Base-by-base conservation (phyloP, 1,140 invertebrate genomes). In the Euglossa dilemma region DNA sequence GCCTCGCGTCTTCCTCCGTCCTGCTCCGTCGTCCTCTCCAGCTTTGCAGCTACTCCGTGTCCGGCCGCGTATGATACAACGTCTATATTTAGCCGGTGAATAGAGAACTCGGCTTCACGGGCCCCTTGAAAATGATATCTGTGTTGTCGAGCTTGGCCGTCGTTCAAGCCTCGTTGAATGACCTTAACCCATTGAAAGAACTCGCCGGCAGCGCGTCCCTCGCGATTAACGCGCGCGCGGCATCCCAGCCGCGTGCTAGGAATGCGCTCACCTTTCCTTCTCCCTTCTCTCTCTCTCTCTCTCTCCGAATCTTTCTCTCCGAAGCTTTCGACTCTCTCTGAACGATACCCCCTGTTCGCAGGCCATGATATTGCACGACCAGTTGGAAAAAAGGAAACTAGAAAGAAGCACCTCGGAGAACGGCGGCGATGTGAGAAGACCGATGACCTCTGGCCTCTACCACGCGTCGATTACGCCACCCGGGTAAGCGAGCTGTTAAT, bases 321-420 rank as follows among this genome's bases (percentile, higher is more conserved):
- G 1, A 4, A 36, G 36, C 4, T 36, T 64, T 54, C 23, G n/a
- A n/a, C 18, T 28, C 36, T 64, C 23, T n/a, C n/a, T 75, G 43
- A 6, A 66, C 14, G 56, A 4, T 25, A 52, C 50, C 12, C 50
- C 12, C 14, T 61, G 45, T 80, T 64, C 85, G 4, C 59, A 94
- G 93, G 92, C 93, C 4, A 93, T 94, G 88, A 92, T 94, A 90
- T 73, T 94, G 36, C 93, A 93, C 86, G 92, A 94, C 80, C 92
- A 94, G 61, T 76, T 94, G 16, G 93, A 94, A 76, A 93, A 92
- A 78, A 91, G 87, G 59, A 92, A 90, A 83, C 74, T 94, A 50
- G 93, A 94, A 83, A 91, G 92, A 70, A 94, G 92, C 73, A 85
- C 90, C 7, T 93, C 93, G 16, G 93, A 94, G 85, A 93, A 93